Conservation (phyloP, 2,113 vertebrate genomes). For the Protobothrops flavoviridis region DNA sequence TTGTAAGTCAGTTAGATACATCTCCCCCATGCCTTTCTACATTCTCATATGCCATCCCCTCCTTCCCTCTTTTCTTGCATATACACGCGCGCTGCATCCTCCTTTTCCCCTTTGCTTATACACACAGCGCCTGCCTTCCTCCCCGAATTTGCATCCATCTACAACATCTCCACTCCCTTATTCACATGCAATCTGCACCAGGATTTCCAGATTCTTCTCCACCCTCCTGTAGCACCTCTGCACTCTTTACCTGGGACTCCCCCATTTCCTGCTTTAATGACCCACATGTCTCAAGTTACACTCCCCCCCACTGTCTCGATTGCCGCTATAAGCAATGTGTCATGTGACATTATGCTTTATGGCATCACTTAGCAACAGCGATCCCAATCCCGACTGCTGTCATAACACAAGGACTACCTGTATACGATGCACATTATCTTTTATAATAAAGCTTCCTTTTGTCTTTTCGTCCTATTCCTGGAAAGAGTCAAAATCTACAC, state of each 20-base stretch:
- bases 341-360: neutral
- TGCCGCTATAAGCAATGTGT: neutral
- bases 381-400: neutral
- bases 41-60: neutral
- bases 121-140: neutral
- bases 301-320: neutral
- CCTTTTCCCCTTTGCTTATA: neutral
- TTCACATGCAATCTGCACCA: neutral
- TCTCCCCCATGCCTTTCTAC: neutral
- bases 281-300: neutral
- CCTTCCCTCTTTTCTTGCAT: neutral
- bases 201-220: neutral
- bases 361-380: neutral
- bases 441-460: neutral
- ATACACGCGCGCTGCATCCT: rapidly evolving
- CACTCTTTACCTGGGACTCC: neutral
- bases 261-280: neutral
- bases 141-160: neutral
- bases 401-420: neutral
- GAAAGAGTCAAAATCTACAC: neutral
- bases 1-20: neutral
- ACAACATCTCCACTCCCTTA: neutral
- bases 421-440: neutral
- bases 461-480: neutral
- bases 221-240: neutral